A percentile compares a stretch with the other conserved stretches of the same genome.
These are phyloP conservation scores for Fundulus diaphanus DNA, from an alignment of 2,797 vertebrate species.

Conservation along the genomic window DNA sequence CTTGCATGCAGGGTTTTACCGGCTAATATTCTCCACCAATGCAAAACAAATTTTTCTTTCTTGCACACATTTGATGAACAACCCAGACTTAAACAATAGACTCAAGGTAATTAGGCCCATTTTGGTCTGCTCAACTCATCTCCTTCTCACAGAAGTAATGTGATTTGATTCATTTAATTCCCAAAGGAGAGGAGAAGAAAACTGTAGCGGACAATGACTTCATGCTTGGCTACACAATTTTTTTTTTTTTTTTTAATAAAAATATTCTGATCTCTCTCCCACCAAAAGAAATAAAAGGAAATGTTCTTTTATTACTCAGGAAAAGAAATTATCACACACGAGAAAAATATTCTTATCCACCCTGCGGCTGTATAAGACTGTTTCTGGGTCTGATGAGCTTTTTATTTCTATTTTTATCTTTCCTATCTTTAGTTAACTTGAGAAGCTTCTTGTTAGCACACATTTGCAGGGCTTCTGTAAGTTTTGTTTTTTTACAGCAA, in stretches of 20 bases:
- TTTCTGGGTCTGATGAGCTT: conserved; percentile 9
- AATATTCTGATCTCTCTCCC: conserved; percentile 35
- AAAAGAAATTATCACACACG: conserved; percentile 21
- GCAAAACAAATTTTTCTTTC: conserved; percentile 42
- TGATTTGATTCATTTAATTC: conserved; percentile 63
- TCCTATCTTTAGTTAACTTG: background rate
- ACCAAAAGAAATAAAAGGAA: background rate
- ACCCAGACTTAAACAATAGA: conserved; percentile 42
- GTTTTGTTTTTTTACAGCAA: background rate
- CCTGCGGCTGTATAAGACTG: conserved; percentile 12
- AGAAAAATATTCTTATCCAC: conserved; percentile 26
- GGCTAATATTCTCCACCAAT: conserved; percentile 39
- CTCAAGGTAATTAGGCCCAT: conserved; percentile 65
- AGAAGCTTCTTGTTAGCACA: conserved; percentile 4
- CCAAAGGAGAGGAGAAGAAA: conserved; percentile 32
- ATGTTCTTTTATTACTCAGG: background rate
- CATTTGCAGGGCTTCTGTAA: background rate
- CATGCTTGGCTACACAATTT: conserved; percentile 47
- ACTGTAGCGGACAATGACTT: conserved; percentile 42
- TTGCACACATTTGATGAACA: background rate
- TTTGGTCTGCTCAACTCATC: conserved; percentile 55
- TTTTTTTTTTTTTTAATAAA: conserved; percentile 21
- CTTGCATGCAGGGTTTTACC: conserved; percentile 25
- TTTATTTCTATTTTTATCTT: conserved; percentile 11
- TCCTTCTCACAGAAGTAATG: conserved; percentile 55